Percentiles rank a stretch among this genome's conserved stretches.
These are phyloP conservation scores for Drosophila neutralis DNA, from an alignment of 2,888 invertebrate genomes.

Conservation along the genomic window DNA sequence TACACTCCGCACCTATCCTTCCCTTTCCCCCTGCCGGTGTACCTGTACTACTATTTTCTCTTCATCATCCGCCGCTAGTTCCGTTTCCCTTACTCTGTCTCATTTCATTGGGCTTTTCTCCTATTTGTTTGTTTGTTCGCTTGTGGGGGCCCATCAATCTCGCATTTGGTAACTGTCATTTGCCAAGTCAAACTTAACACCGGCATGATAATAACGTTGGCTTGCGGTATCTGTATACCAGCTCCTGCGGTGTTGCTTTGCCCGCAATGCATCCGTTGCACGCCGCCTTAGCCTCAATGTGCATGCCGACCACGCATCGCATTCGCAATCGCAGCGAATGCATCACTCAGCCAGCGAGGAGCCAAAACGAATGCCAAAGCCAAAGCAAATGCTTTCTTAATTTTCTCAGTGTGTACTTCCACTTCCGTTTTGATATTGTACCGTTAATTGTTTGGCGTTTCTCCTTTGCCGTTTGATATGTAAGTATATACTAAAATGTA, in stretches of 20 bases:
- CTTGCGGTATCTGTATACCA: constrained; percentile 4
- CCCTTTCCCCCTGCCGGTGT: neutral
- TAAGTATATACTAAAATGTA: neutral
- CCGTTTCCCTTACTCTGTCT: constrained; percentile 14
- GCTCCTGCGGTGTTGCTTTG: constrained; percentile 19
- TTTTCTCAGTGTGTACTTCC: constrained; percentile 2
- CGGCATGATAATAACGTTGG: constrained; percentile 31
- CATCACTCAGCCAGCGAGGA: constrained; percentile 15
- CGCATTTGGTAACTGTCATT: constrained; percentile 38
- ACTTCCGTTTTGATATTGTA: constrained; percentile 4
- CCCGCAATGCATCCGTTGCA: constrained; percentile 53
- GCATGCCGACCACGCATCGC: constrained; percentile 31
- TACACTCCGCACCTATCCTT: neutral
- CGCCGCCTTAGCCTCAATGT: constrained; percentile 4
- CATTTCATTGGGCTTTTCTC: constrained; percentile 20
- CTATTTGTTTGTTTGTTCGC: constrained; percentile 8
- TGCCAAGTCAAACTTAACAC: constrained; percentile 32
- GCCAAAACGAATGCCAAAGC: neutral
- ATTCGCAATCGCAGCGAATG: constrained; percentile 8
- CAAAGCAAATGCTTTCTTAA: neutral
- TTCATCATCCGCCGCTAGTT: constrained; percentile 9
- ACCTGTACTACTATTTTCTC: neutral
- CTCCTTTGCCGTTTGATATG: neutral
- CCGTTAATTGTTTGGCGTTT: neutral
- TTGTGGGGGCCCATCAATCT: constrained; percentile 40